Percentiles rank a stretch among this genome's conserved stretches.
Conservation (phyloP, 2,113 vertebrate genomes). For the Vombatus ursinus region DNA sequence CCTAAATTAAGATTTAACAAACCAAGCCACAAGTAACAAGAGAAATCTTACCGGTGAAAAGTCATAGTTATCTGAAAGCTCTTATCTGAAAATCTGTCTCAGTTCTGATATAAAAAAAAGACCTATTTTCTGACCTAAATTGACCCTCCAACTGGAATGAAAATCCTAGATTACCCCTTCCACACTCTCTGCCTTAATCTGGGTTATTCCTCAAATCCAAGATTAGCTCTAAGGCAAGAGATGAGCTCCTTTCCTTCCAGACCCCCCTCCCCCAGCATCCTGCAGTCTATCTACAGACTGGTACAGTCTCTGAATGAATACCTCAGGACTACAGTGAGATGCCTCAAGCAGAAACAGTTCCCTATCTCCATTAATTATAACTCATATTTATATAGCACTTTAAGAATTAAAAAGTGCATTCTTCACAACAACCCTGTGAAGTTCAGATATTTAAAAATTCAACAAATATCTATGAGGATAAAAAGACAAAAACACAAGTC, state of each 20-base stretch:
- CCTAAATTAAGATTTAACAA: not conserved
- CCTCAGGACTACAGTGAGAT: not conserved
- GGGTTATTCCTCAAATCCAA: not conserved
- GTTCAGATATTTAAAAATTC: not conserved
- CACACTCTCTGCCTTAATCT: not conserved
- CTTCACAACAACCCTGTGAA: not conserved
- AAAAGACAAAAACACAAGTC: not conserved
- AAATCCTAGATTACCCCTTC: not conserved
- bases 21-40: not conserved
- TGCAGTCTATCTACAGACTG: not conserved
- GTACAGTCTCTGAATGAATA: not conserved
- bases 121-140: not conserved
- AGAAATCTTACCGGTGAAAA: not conserved
- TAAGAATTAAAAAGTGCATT: not conserved
- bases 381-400: not conserved
- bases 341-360: not conserved
- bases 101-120: not conserved
- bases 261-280: not conserved
- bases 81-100: not conserved
- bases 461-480: not conserved
- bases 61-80: not conserved
- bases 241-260: not conserved
- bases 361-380: not conserved
- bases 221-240: not conserved
- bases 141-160: not conserved